Evolutionary conservation across 2,797 vertebrate species (phyloP).

Genomic region (Uromys caudimaculatus): DNA sequence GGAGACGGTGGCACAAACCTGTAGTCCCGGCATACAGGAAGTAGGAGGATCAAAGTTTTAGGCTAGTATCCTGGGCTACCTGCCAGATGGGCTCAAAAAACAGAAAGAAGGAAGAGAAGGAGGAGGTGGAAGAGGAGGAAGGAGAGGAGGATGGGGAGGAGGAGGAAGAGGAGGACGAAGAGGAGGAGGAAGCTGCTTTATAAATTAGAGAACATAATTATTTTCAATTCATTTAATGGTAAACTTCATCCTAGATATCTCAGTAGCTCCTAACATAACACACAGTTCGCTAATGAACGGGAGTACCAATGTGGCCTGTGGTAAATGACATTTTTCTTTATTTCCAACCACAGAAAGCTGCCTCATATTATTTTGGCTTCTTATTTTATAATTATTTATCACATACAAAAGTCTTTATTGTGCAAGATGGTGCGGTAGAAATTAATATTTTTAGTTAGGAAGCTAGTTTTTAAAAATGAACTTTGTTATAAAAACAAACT

Average conservation of each 20-base stretch:
- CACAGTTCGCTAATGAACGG: constrained; percentile 18
- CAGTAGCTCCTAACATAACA: background rate
- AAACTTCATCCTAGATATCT: constrained; percentile 28
- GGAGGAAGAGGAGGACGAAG: background rate
- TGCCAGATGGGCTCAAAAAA: background rate
- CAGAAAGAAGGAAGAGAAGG: background rate
- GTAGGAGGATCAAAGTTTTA: background rate
- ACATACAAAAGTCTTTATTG: constrained; percentile 60
- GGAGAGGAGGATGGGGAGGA: too few relatives aligned
- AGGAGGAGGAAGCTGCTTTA: background rate
- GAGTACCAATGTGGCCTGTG: background rate
- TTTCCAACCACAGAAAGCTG: background rate
- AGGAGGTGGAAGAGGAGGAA: background rate
- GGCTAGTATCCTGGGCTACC: background rate
- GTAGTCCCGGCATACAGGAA: background rate
- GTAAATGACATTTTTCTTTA: background rate
- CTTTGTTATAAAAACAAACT: background rate
- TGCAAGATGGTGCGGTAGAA: background rate
- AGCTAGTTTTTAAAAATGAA: background rate
- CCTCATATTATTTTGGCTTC: constrained; percentile 46
- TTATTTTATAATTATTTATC: constrained; percentile 72
- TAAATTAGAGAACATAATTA: constrained; percentile 41
- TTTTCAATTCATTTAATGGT: constrained; percentile 59
- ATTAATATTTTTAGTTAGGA: constrained; percentile 16
- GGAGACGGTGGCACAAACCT: background rate